These are phyloP conservation scores for Sipha maydis DNA, from an alignment of 2,888 invertebrate species.

Conservation along the genomic window DNA sequence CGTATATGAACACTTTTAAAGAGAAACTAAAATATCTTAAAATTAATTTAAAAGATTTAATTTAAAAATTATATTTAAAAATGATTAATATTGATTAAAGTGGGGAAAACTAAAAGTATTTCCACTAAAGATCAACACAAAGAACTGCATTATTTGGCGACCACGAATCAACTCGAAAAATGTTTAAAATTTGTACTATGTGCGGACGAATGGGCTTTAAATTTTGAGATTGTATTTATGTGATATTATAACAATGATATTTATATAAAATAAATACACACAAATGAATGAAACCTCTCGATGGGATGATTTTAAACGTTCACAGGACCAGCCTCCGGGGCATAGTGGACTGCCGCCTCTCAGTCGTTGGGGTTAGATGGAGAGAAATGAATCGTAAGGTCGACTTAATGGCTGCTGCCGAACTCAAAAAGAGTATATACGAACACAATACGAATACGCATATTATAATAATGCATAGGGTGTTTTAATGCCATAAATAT, in stretches of 20 bases:
- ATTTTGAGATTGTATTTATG: neutral
- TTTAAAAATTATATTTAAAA: no score
- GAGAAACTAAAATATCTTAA: no score
- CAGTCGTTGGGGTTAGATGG: neutral
- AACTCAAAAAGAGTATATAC: neutral
- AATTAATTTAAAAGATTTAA: no score
- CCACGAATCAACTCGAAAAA: no score
- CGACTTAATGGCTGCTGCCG: conserved; percentile 35
- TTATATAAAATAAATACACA: neutral
- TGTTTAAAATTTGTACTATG: no score
- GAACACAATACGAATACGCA: neutral
- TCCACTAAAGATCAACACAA: no score
- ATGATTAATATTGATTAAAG: no score
- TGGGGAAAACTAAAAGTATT: no score
- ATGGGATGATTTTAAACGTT: neutral
- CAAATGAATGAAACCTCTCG: neutral
- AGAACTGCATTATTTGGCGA: no score
- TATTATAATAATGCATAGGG: neutral
- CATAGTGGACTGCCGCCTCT: neutral
- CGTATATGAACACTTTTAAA: no score
- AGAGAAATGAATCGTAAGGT: conserved; percentile 41
- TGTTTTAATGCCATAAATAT: conserved; percentile 54
- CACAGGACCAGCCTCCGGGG: neutral
- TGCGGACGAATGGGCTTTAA: neutral
- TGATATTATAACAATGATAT: neutral